Percentiles rank a stretch among this genome's conserved stretches.
phyloP scores from a whole-genome alignment of 1,140 invertebrate genomes.

The Zaprionus kolodkinae region DNA sequence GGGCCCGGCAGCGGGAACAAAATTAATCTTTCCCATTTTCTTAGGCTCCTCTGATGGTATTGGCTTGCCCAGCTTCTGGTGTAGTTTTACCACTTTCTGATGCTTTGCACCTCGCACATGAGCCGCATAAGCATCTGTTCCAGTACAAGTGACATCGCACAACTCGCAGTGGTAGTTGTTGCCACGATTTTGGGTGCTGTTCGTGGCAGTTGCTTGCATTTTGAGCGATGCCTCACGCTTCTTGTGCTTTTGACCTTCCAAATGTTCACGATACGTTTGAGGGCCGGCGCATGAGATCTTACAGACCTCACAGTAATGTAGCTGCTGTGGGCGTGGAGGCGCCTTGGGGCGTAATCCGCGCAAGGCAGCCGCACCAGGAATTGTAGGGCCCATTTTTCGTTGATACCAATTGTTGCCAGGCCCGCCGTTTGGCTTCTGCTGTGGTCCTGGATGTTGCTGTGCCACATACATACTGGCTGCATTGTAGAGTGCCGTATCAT shows the following conservation, averaged over 20 bases:
- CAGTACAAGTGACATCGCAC: constrained; percentile 99
- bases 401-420: constrained; percentile 60
- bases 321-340: constrained; percentile 94
- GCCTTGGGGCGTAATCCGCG: constrained; percentile 86
- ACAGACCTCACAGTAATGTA: constrained; percentile 98
- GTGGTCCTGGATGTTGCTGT: constrained; percentile 87
- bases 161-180: constrained; percentile 94
- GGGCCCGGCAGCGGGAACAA: constrained; percentile 90
- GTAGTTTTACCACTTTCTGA: constrained; percentile 98
- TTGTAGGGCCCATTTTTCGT: constrained; percentile 85
- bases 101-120: constrained; percentile 99
- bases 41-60: constrained; percentile 98
- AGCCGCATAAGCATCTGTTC: constrained; percentile 98
- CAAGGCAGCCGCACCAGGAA: constrained; percentile 61
- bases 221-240: constrained; percentile 98
- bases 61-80: constrained; percentile 98
- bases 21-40: constrained; percentile 94
- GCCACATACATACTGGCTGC: constrained; percentile 96
- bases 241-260: constrained; percentile 99
- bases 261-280: constrained; percentile 98
- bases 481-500: constrained; percentile 96
- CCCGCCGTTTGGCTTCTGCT: constrained; percentile 66
- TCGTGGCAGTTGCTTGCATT: constrained; percentile 86
- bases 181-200: constrained; percentile 86
- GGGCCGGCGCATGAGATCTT: constrained; percentile 99